Conservation (phyloP, 1,140 invertebrate species). For the Lepidurus packardi region DNA sequence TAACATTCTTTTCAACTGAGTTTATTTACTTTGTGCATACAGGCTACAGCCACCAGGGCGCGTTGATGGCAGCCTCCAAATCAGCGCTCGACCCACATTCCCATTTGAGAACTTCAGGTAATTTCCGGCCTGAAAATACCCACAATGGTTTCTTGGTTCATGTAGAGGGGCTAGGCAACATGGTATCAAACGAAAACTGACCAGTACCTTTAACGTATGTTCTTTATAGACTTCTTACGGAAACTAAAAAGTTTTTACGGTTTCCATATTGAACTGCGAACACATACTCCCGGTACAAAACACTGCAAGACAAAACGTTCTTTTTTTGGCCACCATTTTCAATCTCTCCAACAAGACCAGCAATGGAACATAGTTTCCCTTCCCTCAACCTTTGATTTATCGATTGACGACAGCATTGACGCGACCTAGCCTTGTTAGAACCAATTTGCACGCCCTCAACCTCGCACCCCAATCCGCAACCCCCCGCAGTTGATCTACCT, state of each 20-base stretch:
- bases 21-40: background rate
- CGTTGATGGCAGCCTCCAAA: background rate
- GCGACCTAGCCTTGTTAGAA: slow-evolving; percentile 12
- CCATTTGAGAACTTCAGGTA: slow-evolving; percentile 15
- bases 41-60: background rate
- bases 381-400: background rate
- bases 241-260: background rate
- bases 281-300: background rate
- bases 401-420: slow-evolving; percentile 9
- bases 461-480: slow-evolving; percentile 7
- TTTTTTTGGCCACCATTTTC: background rate
- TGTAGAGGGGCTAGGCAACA: background rate
- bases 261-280: background rate
- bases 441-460: slow-evolving; percentile 8
- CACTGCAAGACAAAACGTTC: background rate
- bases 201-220: background rate
- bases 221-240: background rate
- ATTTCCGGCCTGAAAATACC: background rate
- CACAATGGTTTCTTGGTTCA: background rate
- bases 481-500: background rate
- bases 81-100: slow-evolving; percentile 4
- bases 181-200: background rate
- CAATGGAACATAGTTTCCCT: background rate
- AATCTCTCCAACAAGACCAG: background rate
- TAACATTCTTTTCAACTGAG: background rate